Evolutionary conservation across 1,140 invertebrate species (phyloP).

Genomic region (Parasteatoda tepidariorum): DNA sequence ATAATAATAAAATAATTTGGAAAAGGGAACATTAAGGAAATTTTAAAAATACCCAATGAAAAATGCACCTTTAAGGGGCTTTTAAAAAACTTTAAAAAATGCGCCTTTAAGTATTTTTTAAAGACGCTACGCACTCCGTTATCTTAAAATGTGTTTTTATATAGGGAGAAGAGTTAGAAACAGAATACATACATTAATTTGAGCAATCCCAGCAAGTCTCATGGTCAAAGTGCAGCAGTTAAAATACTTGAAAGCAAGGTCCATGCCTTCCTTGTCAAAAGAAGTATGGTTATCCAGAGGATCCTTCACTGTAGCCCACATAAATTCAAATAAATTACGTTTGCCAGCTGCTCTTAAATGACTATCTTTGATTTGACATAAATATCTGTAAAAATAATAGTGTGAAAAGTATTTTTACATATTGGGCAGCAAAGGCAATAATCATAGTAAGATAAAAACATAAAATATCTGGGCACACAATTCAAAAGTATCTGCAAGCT

Average conservation of each 20-base stretch:
- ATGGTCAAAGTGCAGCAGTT: conserved; percentile 92
- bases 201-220: conserved; percentile 89
- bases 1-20: too few species aligned
- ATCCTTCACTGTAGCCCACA: conserved; percentile 94
- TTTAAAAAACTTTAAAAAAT: too few species aligned
- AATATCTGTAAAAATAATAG: conserved; percentile 73
- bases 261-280: conserved; percentile 89
- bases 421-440: conserved; percentile 1
- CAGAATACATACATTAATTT: conserved; percentile 79
- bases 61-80: too few species aligned
- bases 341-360: conserved; percentile 86
- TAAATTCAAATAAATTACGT: conserved; percentile 94
- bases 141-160: too few species aligned
- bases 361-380: conserved; percentile 92
- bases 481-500: too few species aligned
- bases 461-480: too few species aligned
- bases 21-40: too few species aligned
- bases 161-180: neutral
- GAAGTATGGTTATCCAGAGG: conserved; percentile 85
- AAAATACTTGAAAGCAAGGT: conserved; percentile 94
- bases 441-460: neutral
- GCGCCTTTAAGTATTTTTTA: too few species aligned
- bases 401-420: too few species aligned
- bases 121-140: too few species aligned
- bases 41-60: too few species aligned